Evolutionary conservation across 2,888 invertebrate species (phyloP).

Genomic region (Gonocerus acuteangulatus): DNA sequence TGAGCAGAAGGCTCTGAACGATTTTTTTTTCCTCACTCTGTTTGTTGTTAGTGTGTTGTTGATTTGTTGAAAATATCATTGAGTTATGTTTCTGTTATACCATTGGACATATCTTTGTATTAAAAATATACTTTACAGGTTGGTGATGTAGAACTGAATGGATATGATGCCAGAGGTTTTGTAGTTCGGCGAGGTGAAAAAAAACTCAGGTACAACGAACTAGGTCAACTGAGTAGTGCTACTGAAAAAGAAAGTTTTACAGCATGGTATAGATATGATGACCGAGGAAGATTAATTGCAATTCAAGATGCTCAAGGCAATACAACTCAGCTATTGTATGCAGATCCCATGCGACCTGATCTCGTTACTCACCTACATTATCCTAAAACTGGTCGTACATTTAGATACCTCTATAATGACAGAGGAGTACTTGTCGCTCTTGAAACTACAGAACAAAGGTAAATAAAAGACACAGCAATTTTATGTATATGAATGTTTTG

Average conservation of each 20-base stretch:
- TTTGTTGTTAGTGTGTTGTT: too few species aligned
- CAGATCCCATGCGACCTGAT: constrained; percentile 73
- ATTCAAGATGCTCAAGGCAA: constrained; percentile 87
- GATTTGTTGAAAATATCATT: too few species aligned
- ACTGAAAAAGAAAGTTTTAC: constrained; percentile 85
- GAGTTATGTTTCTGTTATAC: too few species aligned
- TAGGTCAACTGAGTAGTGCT: constrained; percentile 83
- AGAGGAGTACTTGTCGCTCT: constrained; percentile 71
- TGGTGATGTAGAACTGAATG: constrained; percentile 81
- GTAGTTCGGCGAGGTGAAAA: constrained; percentile 87
- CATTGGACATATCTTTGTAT: too few species aligned
- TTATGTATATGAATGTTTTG: not conserved
- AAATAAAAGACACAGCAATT: not conserved
- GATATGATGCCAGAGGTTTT: constrained; percentile 86
- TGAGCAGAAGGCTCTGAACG: too few species aligned
- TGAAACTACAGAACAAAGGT: constrained; percentile 70
- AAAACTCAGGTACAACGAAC: constrained; percentile 85
- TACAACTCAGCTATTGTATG: constrained; percentile 89
- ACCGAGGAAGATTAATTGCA: constrained; percentile 74
- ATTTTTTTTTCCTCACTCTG: too few species aligned
- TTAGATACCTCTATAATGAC: constrained; percentile 81
- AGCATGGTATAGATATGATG: constrained; percentile 90
- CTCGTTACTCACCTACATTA: constrained; percentile 86
- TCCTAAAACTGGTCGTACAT: constrained; percentile 73
- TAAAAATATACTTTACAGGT: constrained; percentile 45